phyloP scores from a whole-genome alignment of 2,888 invertebrate genomes.

The Myathropa florea region DNA sequence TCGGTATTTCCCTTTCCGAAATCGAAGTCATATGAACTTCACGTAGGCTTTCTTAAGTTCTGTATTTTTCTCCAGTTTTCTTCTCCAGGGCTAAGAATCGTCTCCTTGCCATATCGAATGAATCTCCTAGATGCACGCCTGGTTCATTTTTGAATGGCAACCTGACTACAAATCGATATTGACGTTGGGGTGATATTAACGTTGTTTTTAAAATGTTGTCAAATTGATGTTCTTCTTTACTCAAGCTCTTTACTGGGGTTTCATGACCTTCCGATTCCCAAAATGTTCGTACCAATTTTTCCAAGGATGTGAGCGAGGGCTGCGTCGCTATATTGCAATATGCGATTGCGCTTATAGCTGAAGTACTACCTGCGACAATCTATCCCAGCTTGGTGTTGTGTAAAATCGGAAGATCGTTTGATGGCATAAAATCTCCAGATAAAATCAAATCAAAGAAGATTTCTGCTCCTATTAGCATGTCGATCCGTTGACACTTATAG shows the following conservation, averaged over 20 bases:
- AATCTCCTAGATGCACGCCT: neutral
- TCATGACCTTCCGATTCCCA: neutral
- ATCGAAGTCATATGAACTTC: neutral
- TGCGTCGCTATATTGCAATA: neutral
- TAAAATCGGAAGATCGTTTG: constrained; percentile 5
- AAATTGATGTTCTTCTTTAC: neutral
- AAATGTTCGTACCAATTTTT: neutral
- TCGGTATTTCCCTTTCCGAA: neutral
- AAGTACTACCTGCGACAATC: constrained; percentile 1
- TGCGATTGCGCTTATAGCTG: neutral
- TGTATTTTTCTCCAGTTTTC: neutral
- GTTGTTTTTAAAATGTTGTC: neutral
- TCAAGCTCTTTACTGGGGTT: neutral
- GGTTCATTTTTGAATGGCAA: neutral
- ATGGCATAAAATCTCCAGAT: neutral
- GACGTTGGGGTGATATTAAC: neutral
- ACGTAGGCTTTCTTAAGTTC: neutral
- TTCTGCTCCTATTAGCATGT: constrained; percentile 22
- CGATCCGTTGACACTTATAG: neutral
- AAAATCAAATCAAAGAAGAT: constrained; percentile 3
- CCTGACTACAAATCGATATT: neutral
- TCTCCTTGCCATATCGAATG: neutral
- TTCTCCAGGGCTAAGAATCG: neutral
- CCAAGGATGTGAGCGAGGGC: neutral
- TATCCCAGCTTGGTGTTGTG: constrained; percentile 4